Base-by-base conservation (phyloP, 2,888 invertebrate genomes). In the Clitarchus hookeri region DNA sequence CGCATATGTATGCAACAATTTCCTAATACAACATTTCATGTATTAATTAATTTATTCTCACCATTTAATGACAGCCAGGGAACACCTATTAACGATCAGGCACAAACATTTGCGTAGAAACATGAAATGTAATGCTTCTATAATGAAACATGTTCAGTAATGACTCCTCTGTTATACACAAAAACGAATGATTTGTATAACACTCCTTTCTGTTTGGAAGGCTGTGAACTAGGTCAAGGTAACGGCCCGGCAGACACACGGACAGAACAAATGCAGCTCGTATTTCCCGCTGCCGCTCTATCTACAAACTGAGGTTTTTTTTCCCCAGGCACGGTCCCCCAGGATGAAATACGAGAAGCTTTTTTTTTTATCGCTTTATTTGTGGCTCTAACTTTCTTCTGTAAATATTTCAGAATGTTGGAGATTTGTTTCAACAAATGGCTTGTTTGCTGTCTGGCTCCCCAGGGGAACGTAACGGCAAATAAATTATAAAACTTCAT, bases 371-470 rank as follows among this genome's bases (percentile, higher is more conserved):
- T 65, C 8, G 3, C 8, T 65, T 65, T 65, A 23, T 65, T 65
- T 65, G 65, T n/a, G 16, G 65, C 65, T 19, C 13, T 65, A 65
- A 65, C 65, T 65, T 65, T 65, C 65, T 65, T 65, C 23, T 65
- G 65, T n/a, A 65, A 65, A 65, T 65, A 65, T 65, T 65, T 65
- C 65, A 65, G 65, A 65, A 65, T 19, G 65, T 8, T 23, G 65
- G 65, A 65, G 65, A 65, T 65, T 65, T 65, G 65, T 65, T 65
- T 65, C 65, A 65, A 65, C 65, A 65, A 65, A 65, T 65, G 65
- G 65, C 65, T 65, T 65, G 65, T 65, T 65, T 65, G 65, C 65
- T 65, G 65, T 65, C 65, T 65, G 65, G 65, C 65, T 65, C 65
- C n/a, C 23, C 65, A 19, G n/a, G 65, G n/a, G n/a, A 23, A 65